Percentiles rank a stretch among this genome's conserved stretches.
phyloP scores from a whole-genome alignment of 2,113 vertebrate species.

The Pelvicachromis taeniatus region DNA sequence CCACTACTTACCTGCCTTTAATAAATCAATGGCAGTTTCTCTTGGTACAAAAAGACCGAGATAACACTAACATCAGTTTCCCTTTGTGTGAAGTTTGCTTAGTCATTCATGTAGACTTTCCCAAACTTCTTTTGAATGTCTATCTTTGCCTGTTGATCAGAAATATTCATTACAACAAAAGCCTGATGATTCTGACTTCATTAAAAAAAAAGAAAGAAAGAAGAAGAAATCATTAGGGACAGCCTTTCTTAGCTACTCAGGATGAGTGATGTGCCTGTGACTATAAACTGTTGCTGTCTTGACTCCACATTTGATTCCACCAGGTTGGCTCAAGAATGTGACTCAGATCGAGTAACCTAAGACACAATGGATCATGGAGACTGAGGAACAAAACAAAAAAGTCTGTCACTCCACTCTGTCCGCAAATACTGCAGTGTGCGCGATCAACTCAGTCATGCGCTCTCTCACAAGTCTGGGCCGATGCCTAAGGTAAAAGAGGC shows the following conservation, averaged over 20 bases:
- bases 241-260: slow-evolving; percentile 21
- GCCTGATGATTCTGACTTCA: not conserved
- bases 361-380: slow-evolving; percentile 72
- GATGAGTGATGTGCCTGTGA: slow-evolving; percentile 59
- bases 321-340: slow-evolving; percentile 79
- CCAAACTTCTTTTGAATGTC: not conserved
- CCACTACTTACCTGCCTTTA: not conserved
- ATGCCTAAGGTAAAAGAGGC: slow-evolving; percentile 77
- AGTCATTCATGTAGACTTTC: not conserved
- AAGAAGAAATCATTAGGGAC: not conserved
- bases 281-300: slow-evolving; percentile 75
- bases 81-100: not conserved
- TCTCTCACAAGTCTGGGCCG: slow-evolving; percentile 70
- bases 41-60: not conserved
- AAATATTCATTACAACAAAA: not conserved
- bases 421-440: slow-evolving; percentile 63
- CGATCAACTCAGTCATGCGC: slow-evolving; percentile 63
- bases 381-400: slow-evolving; percentile 70
- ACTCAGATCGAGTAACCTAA: slow-evolving; percentile 68
- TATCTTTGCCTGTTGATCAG: slow-evolving; percentile 1
- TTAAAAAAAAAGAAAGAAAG: not conserved
- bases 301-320: slow-evolving; percentile 79
- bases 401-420: slow-evolving; percentile 67
- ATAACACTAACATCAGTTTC: not conserved
- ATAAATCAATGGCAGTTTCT: not conserved